phyloP scores from a whole-genome alignment of 2,797 vertebrate species.

The Sebastes matsubarae region DNA sequence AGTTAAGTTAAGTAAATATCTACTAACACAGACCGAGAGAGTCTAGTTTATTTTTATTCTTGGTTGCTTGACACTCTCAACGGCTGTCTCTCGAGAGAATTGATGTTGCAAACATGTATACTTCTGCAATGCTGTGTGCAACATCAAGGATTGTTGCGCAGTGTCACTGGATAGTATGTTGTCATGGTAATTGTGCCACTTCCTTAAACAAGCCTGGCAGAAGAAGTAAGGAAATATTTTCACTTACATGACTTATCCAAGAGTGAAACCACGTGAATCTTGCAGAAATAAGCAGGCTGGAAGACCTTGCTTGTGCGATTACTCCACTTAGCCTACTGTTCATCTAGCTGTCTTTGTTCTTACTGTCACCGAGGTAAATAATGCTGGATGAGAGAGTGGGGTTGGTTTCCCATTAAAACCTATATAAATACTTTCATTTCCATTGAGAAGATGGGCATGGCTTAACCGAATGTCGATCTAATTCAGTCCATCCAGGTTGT shows the following conservation, averaged over 20 bases:
- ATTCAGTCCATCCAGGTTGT: background rate
- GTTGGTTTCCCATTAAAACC: background rate
- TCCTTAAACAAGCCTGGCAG: slow-evolving; percentile 21
- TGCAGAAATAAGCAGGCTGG: background rate
- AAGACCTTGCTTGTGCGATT: background rate
- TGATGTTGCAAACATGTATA: background rate
- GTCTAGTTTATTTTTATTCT: background rate
- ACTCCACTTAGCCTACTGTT: background rate
- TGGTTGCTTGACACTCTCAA: background rate
- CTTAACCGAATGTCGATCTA: background rate
- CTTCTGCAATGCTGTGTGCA: background rate
- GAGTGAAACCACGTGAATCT: background rate
- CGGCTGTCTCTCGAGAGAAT: background rate
- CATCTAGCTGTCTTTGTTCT: background rate
- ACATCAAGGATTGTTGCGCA: background rate
- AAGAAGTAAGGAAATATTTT: background rate
- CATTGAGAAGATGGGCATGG: background rate
- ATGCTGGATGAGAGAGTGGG: background rate
- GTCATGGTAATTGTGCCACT: background rate
- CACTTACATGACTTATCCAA: background rate
- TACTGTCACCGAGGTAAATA: background rate
- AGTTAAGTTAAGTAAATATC: background rate
- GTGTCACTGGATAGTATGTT: background rate
- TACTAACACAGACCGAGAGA: background rate
- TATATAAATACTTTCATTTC: background rate